Conservation (phyloP, 1,140 invertebrate species). For the Drosophila repletoides region DNA sequence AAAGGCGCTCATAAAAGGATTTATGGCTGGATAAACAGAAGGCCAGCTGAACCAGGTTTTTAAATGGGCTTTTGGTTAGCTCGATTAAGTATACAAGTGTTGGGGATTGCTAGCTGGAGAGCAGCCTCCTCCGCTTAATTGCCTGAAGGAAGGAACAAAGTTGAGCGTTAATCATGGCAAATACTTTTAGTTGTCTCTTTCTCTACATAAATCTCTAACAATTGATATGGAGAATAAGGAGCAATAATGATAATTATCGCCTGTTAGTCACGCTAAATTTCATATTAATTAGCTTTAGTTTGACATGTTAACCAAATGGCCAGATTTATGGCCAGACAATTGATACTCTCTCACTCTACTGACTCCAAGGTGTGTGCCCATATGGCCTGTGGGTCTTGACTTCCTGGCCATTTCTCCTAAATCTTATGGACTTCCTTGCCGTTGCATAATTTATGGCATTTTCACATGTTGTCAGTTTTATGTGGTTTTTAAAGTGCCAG, state of each 20-base stretch:
- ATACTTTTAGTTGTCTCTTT: not conserved
- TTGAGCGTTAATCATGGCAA: not conserved
- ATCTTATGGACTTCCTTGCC: constrained; percentile 42
- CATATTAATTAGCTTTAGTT: constrained; percentile 63
- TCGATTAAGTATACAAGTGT: constrained; percentile 66
- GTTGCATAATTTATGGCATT: constrained; percentile 73
- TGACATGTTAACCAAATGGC: constrained; percentile 43
- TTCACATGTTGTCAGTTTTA: constrained; percentile 81
- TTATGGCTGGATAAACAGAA: constrained; percentile 34
- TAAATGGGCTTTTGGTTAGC: constrained; percentile 70
- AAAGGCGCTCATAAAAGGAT: constrained; percentile 69
- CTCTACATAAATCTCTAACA: constrained; percentile 12
- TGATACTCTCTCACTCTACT: constrained; percentile 50
- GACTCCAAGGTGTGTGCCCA: constrained; percentile 62
- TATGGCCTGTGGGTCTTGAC: constrained; percentile 56
- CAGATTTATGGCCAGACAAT: constrained; percentile 69
- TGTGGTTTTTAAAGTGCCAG: constrained; percentile 74
- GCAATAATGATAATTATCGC: constrained; percentile 47
- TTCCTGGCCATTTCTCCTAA: constrained; percentile 45
- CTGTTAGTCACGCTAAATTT: constrained; percentile 71
- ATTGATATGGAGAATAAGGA: constrained; percentile 29
- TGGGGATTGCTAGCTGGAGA: constrained; percentile 11
- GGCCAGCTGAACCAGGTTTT: constrained; percentile 47
- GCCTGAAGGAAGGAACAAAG: constrained; percentile 2
- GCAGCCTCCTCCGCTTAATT: constrained; percentile 33